phyloP scores from a whole-genome alignment of 1,140 invertebrate genomes.

The Cheumatopsyche charites region DNA sequence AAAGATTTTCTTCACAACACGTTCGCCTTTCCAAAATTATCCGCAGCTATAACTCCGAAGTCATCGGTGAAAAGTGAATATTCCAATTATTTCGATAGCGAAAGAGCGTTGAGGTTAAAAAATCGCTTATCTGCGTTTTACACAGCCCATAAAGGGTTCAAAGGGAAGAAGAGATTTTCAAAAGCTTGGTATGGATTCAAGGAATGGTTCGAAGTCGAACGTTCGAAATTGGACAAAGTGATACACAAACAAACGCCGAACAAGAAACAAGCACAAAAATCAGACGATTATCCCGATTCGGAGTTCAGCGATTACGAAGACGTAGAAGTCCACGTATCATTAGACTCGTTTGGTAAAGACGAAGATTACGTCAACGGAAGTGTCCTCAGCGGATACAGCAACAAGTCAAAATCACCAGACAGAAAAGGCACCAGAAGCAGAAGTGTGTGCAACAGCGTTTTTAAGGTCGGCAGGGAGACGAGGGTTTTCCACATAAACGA shows the following conservation, averaged over 20 bases:
- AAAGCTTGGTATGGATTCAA: constrained; percentile 47
- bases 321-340: constrained; percentile 37
- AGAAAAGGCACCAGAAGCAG: constrained; percentile 22
- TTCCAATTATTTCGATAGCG: constrained; percentile 42
- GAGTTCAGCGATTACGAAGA: constrained; percentile 48
- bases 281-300: constrained; percentile 46
- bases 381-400: constrained; percentile 37
- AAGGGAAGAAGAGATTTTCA: constrained; percentile 45
- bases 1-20: constrained; percentile 27
- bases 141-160: constrained; percentile 43
- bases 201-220: constrained; percentile 46
- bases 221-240: constrained; percentile 41
- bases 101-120: constrained; percentile 39
- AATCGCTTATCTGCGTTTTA: constrained; percentile 46
- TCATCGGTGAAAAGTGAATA: constrained; percentile 39
- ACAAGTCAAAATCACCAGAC: background rate
- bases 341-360: constrained; percentile 42
- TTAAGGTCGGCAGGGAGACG: constrained; percentile 38
- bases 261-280: constrained; percentile 33
- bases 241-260: constrained; percentile 35
- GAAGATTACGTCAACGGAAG: constrained; percentile 32
- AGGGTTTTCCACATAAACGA: constrained; percentile 24
- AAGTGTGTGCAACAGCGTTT: constrained; percentile 43
- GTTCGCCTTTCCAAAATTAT: constrained; percentile 34
- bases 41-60: constrained; percentile 19